Percentiles rank a stretch among this genome's conserved stretches.
phyloP scores from a whole-genome alignment of 2,113 vertebrate species.

The Thryonomys swinderianus region DNA sequence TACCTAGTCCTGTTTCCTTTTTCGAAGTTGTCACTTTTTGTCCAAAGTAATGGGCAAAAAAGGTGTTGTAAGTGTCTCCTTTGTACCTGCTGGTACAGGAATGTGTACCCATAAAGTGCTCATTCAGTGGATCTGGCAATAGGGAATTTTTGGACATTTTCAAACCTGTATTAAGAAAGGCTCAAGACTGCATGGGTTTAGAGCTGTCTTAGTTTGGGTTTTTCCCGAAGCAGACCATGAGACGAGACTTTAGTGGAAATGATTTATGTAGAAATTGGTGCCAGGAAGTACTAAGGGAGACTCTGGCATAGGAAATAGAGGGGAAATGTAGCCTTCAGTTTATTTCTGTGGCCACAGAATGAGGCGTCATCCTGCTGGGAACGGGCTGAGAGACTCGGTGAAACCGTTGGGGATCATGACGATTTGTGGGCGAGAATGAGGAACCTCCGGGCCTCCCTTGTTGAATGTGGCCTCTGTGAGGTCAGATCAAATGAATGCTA shows the following conservation, averaged over 20 bases:
- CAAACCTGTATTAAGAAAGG: background rate
- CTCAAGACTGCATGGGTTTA: background rate
- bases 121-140: conserved; percentile 35
- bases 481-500: background rate
- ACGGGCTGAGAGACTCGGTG: background rate
- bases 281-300: background rate
- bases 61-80: conserved; percentile 24
- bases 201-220: background rate
- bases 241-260: conserved; percentile 25
- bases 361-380: background rate
- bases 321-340: background rate
- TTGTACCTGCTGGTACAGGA: background rate
- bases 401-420: background rate
- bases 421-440: background rate
- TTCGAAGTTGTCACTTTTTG: conserved; percentile 45
- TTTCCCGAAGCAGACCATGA: background rate
- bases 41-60: conserved; percentile 38
- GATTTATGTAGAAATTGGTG: background rate
- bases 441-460: background rate
- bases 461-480: background rate
- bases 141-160: background rate
- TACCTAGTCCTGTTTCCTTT: conserved; percentile 26
- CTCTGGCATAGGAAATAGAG: background rate
- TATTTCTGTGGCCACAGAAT: background rate
- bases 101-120: conserved; percentile 14